Evolutionary conservation across 2,888 invertebrate genomes (phyloP).

Genomic region (Perizoma flavofasciatum): DNA sequence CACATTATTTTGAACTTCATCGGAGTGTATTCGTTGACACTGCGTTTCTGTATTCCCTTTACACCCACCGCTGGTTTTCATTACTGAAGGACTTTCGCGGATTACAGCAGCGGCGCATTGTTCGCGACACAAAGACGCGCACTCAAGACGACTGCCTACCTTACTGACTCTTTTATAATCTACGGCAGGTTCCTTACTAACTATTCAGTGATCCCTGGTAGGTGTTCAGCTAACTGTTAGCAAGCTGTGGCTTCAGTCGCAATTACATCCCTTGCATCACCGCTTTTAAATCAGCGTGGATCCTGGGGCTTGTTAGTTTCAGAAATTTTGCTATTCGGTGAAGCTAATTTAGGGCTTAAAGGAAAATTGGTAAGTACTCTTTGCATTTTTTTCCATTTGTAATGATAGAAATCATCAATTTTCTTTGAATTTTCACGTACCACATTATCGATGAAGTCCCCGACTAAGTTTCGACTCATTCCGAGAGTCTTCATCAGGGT

Average conservation of each 20-base stretch:
- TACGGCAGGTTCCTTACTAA: slow-evolving; percentile 10
- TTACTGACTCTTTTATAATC: slow-evolving; percentile 8
- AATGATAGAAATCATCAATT: no score
- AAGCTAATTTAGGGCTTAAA: slow-evolving; percentile 6
- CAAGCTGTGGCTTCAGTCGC: slow-evolving; percentile 25
- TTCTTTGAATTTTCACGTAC: no score
- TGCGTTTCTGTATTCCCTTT: slow-evolving; percentile 12
- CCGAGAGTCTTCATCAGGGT: no score
- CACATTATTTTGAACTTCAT: background rate
- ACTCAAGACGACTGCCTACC: slow-evolving; percentile 29
- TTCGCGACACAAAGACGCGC: slow-evolving; percentile 40
- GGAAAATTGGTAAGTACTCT: background rate
- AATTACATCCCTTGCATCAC: slow-evolving; percentile 40
- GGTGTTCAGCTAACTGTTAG: slow-evolving; percentile 10
- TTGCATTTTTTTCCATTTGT: no score
- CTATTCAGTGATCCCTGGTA: slow-evolving; percentile 9
- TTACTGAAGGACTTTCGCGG: slow-evolving; percentile 42
- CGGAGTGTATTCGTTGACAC: background rate
- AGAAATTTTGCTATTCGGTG: slow-evolving; percentile 20
- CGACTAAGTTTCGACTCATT: no score
- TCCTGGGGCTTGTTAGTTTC: slow-evolving; percentile 26
- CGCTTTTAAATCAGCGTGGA: slow-evolving; percentile 33
- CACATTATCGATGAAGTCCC: no score
- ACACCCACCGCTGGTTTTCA: slow-evolving; percentile 32
- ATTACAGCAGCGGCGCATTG: slow-evolving; percentile 39